Evolutionary conservation across 1,140 invertebrate species (phyloP), one percentile per base, ranked within the genome.

Genomic region (Drosophila subpulchrella): DNA sequence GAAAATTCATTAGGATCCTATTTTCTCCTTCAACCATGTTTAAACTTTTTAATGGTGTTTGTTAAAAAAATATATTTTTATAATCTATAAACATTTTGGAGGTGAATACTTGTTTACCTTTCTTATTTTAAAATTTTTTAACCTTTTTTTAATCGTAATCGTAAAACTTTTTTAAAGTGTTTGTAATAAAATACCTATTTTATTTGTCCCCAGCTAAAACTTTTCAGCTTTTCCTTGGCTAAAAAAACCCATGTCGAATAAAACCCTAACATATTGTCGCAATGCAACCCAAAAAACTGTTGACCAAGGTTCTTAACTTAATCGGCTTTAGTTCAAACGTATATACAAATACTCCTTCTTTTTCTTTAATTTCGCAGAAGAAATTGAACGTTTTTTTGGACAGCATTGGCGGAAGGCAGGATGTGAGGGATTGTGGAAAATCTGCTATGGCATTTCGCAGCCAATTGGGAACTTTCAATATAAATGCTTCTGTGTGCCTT

Each of bases 401-500:
- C 27, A 39, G 44, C 12, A 51, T 27, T 10, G 11, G 4, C 0
- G 6, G 20, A 11, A 11, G 17, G 6, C 6, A 38, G 68, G 24
- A 42, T 32, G 36, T 12, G 17, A 6, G 27, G n/a, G 32, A 32
- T 20, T 57, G 65, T 5, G 54, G 11, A 32, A 56, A 55, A 55
- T 47, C 58, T 44, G 57, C 70, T 55, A 30, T 75, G 72, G 70
- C 71, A 75, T 75, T 75, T 50, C 63, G 34, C 70, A 56, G 71
- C 50, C 72, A 75, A 75, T 75, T 75, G 72, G 58, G 13, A 75
- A 62, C 59, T 75, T 75, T 56, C 47, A 75, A 75, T 75, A 75
- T 75, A 75, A 75, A 75, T 39, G 59, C 58, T 56, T 60, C 38
- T 62, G 39, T 63, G 59, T 39, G 71, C 51, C 72, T 57, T 75